These are phyloP conservation scores for Rhimphoctona megacephalus DNA, from an alignment of 2,888 invertebrate genomes.

Conservation along the genomic window DNA sequence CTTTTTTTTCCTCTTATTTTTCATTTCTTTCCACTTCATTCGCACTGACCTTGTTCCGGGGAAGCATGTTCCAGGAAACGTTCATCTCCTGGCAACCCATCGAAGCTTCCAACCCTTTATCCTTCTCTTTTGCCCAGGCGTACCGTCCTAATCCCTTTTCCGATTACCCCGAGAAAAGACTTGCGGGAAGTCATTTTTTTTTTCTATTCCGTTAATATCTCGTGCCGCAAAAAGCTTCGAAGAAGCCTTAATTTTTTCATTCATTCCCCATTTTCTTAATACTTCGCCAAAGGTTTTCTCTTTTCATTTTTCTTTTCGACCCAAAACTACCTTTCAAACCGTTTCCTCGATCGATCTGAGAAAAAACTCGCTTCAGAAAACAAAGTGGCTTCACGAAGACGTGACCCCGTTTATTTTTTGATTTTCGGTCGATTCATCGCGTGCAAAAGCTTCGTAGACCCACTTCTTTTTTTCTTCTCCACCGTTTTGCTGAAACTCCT, in stretches of 20 bases:
- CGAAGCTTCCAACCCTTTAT: not conserved
- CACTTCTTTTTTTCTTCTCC: not conserved
- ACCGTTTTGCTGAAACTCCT: not conserved
- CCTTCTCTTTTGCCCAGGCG: not conserved
- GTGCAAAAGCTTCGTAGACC: not conserved
- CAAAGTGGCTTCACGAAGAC: not conserved
- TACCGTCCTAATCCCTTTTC: not conserved
- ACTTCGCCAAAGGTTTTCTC: not conserved
- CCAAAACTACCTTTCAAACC: not conserved
- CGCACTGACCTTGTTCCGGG: conserved; percentile 5
- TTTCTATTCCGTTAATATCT: not conserved
- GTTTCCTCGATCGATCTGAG: not conserved
- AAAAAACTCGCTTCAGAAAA: not conserved
- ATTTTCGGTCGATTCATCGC: conserved; percentile 8
- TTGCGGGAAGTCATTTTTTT: not conserved
- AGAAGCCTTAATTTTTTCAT: not conserved
- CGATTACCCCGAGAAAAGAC: not conserved
- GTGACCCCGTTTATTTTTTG: not conserved
- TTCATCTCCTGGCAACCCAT: not conserved
- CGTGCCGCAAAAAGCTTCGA: not conserved
- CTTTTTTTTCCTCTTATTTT: conserved; percentile 45
- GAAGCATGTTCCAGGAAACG: not conserved
- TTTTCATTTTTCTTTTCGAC: not conserved
- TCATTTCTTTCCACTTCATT: conserved; percentile 38
- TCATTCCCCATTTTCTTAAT: not conserved